Evolutionary conservation across 2,113 vertebrate genomes (phyloP).

Genomic region (Leuciscus idus): DNA sequence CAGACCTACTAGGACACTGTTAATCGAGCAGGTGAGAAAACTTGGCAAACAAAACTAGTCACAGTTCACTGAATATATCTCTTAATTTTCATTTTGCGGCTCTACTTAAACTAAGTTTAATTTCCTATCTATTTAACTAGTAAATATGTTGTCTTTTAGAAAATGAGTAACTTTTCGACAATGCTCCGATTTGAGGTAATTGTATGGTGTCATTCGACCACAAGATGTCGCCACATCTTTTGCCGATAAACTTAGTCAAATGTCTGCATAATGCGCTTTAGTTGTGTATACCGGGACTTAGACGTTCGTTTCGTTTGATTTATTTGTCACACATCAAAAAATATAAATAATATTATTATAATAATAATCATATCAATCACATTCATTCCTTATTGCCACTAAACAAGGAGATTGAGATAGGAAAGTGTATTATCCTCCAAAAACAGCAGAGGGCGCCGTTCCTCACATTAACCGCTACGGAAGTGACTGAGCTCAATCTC

Average conservation of each 20-base stretch:
- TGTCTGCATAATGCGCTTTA: not conserved
- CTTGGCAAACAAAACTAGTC: not conserved
- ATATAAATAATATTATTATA: too few relatives aligned
- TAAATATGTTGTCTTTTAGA: not conserved
- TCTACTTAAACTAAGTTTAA: not conserved
- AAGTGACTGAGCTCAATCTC: not conserved
- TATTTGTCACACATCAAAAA: not conserved
- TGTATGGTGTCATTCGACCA: not conserved
- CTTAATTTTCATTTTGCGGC: not conserved
- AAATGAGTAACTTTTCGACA: not conserved
- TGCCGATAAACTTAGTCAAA: not conserved
- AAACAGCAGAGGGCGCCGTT: slow-evolving; percentile 39
- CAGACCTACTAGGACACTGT: not conserved
- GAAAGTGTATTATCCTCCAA: not conserved
- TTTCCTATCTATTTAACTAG: too few relatives aligned
- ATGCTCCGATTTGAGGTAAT: not conserved
- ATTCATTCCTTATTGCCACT: not conserved
- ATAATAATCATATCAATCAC: too few relatives aligned
- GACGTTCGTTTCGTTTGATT: not conserved
- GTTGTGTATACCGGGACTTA: not conserved
- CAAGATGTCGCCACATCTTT: slow-evolving; percentile 13
- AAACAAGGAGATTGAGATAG: not conserved
- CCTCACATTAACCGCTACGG: not conserved
- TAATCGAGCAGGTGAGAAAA: not conserved
- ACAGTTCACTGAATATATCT: not conserved